A percentile compares a stretch with the other conserved stretches of the same genome.
Conservation (phyloP, 2,113 vertebrate species). For the Pantherophis guttatus region DNA sequence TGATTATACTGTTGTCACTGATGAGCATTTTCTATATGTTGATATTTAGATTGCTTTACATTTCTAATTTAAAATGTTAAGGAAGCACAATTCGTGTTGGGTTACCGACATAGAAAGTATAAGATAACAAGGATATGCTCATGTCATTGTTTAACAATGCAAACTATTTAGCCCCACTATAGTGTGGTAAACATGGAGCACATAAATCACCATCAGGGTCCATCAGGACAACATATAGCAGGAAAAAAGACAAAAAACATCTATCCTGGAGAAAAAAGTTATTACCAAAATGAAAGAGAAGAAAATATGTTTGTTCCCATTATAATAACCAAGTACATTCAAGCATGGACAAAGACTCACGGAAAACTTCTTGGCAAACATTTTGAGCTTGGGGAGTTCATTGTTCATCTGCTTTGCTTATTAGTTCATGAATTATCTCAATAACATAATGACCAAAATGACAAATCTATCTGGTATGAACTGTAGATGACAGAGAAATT, state of each 20-base stretch:
- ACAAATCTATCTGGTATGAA: neutral
- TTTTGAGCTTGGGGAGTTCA: neutral
- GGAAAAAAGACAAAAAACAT: neutral
- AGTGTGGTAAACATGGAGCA: neutral
- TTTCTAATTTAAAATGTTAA: neutral
- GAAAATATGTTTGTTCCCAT: too few relatives aligned
- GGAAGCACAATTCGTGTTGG: neutral
- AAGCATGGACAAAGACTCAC: neutral
- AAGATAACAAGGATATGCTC: neutral
- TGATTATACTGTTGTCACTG: neutral
- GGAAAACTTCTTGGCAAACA: neutral
- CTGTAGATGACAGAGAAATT: neutral
- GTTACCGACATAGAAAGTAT: neutral
- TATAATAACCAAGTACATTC: neutral
- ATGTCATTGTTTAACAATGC: neutral
- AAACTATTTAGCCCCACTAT: neutral
- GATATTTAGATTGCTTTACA: neutral
- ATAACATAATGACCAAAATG: neutral
- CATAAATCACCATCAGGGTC: too few relatives aligned
- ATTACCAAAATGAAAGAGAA: neutral
- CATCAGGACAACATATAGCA: neutral
- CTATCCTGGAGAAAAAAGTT: neutral
- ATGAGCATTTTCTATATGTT: neutral
- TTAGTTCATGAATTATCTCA: neutral
- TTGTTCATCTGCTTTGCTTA: neutral